Evolutionary conservation across 37 sponge, comb jelly and placozoan genomes (phyloP).

Genomic region (Oscarella lobularis): DNA sequence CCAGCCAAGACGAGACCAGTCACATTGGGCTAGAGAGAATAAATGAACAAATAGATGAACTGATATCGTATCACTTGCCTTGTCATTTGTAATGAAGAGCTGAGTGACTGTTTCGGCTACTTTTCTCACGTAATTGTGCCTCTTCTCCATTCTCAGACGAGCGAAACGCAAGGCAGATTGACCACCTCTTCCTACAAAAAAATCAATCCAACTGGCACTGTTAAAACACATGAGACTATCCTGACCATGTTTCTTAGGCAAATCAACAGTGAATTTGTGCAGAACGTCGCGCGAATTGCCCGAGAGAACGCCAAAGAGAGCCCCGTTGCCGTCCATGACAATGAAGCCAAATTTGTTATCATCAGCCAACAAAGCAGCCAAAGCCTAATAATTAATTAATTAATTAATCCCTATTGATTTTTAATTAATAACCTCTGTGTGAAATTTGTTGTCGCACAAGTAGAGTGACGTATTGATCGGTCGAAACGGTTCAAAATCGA

Average conservation of each 20-base stretch:
- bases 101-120: constrained; percentile 95
- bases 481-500: constrained; percentile 99
- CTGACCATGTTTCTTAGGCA: constrained; percentile 97
- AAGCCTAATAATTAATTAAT: constrained; percentile 19
- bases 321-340: constrained; percentile 98
- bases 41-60: not conserved
- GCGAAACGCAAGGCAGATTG: constrained; percentile 99
- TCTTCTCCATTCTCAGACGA: constrained; percentile 87
- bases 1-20: constrained; percentile 94
- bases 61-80: constrained; percentile 12
- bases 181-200: constrained; percentile 42
- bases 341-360: constrained; percentile 99
- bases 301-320: constrained; percentile 91
- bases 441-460: constrained; percentile 99
- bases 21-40: constrained; percentile 44
- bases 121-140: constrained; percentile 96
- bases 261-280: constrained; percentile 97
- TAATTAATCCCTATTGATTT: not conserved
- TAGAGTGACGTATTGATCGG: constrained; percentile 98
- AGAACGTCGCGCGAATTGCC: constrained; percentile 95
- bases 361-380: constrained; percentile 86
- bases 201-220: not conserved
- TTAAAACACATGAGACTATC: constrained; percentile 5
- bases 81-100: constrained; percentile 79
- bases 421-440: constrained; percentile 54